These are phyloP conservation scores for Acrobasis suavella DNA, from an alignment of 2,888 invertebrate genomes.

Conservation along the genomic window DNA sequence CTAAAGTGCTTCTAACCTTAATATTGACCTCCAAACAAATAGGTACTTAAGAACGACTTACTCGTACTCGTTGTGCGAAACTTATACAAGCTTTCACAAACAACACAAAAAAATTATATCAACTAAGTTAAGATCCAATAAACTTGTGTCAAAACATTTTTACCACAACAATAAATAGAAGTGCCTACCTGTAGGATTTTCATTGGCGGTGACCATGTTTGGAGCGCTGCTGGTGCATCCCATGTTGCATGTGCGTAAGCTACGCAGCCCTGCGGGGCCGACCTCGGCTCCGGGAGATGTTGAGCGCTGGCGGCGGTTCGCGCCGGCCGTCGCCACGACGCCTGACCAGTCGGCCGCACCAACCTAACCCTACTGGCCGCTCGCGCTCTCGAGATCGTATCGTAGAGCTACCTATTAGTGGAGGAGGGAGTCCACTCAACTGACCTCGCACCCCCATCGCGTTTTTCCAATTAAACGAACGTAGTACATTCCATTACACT, in stretches of 20 bases:
- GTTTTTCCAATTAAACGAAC: slow-evolving; percentile 79
- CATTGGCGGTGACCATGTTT: slow-evolving; percentile 51
- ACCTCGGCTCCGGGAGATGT: slow-evolving; percentile 29
- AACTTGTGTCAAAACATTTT: too few relatives aligned
- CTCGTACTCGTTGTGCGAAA: not conserved
- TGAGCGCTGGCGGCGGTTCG: slow-evolving; percentile 31
- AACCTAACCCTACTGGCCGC: slow-evolving; percentile 60
- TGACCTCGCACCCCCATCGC: slow-evolving; percentile 82
- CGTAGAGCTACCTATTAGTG: slow-evolving; percentile 68
- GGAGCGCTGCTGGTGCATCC: slow-evolving; percentile 77
- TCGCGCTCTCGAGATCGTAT: slow-evolving; percentile 62
- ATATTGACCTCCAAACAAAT: slow-evolving; percentile 37
- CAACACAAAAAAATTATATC: not conserved
- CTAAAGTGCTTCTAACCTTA: slow-evolving; percentile 30
- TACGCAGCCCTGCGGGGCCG: slow-evolving; percentile 29
- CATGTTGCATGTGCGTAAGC: slow-evolving; percentile 55
- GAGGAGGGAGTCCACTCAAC: slow-evolving; percentile 74
- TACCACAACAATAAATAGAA: too few relatives aligned
- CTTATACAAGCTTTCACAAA: not conserved
- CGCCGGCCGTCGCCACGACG: slow-evolving; percentile 35
- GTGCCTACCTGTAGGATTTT: slow-evolving; percentile 58
- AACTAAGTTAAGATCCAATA: too few relatives aligned
- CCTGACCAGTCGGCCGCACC: slow-evolving; percentile 57
- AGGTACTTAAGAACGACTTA: not conserved
- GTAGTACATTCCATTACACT: slow-evolving; percentile 66